phyloP scores from a whole-genome alignment of 2,888 invertebrate species.

The Eristalis arbustorum region DNA sequence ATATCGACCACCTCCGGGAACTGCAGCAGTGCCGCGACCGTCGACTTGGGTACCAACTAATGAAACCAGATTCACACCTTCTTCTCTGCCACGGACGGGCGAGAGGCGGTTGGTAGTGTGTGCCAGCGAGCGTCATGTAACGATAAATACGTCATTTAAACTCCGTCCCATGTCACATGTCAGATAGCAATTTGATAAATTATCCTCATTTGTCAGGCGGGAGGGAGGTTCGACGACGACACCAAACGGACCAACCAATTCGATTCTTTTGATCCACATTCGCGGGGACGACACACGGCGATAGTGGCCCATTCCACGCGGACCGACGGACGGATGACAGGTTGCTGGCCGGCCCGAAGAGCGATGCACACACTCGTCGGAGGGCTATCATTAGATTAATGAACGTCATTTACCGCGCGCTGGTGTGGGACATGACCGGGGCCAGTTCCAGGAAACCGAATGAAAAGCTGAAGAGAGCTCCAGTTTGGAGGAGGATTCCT shows the following conservation, averaged over 20 bases:
- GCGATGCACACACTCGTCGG: constrained; percentile 34
- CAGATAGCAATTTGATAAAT: constrained; percentile 70
- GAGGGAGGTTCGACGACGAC: too few relatives aligned
- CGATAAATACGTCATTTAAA: constrained; percentile 70
- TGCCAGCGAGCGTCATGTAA: constrained; percentile 54
- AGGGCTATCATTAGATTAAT: constrained; percentile 70
- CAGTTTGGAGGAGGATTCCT: constrained; percentile 52
- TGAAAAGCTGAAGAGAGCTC: constrained; percentile 43
- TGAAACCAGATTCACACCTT: constrained; percentile 71
- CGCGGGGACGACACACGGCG: too few relatives aligned
- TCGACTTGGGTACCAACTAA: constrained; percentile 3
- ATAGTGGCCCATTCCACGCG: constrained; percentile 38
- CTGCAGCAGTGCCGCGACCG: background rate
- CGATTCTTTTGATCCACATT: constrained; percentile 65
- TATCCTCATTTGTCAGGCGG: constrained; percentile 65
- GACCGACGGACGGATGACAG: constrained; percentile 63
- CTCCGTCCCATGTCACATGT: constrained; percentile 70
- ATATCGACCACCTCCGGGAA: constrained; percentile 34
- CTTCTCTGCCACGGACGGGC: constrained; percentile 13
- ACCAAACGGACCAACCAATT: constrained; percentile 37
- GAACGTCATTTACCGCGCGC: constrained; percentile 65
- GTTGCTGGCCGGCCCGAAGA: constrained; percentile 25
- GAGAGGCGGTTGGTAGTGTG: background rate
- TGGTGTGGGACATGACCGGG: constrained; percentile 67
- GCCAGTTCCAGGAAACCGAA: constrained; percentile 53